phyloP scores from a whole-genome alignment of 2,888 invertebrate species.

The Melitaea athalia region DNA sequence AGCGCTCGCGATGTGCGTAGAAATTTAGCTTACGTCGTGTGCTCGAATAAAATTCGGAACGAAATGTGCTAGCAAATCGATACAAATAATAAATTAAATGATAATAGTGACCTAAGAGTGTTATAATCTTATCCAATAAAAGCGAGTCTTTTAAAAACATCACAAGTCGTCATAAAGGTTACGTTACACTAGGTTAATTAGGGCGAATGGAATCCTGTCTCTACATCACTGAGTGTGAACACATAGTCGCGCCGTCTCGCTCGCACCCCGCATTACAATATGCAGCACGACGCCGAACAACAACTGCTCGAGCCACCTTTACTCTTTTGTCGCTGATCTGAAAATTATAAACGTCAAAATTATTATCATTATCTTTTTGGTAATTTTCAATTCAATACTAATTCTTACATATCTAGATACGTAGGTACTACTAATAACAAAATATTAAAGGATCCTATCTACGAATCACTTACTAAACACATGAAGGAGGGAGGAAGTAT shows the following conservation, averaged over 20 bases:
- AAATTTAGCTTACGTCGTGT: constrained; percentile 32
- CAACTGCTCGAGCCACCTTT: constrained; percentile 97
- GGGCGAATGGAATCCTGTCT: constrained; percentile 58
- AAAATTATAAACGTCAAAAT: constrained; percentile 61
- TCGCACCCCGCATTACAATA: constrained; percentile 87
- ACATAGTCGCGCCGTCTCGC: constrained; percentile 59
- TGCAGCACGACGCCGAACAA: constrained; percentile 96
- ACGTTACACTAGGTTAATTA: constrained; percentile 41
- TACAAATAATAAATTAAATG: constrained; percentile 30
- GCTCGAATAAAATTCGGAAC: constrained; percentile 26
- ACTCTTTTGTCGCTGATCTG: constrained; percentile 97
- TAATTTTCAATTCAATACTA: not conserved
- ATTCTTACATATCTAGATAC: not conserved
- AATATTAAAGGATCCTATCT: constrained; percentile 5
- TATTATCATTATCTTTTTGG: constrained; percentile 17
- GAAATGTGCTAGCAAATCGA: constrained; percentile 37
- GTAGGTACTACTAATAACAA: not conserved
- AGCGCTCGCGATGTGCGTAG: constrained; percentile 57
- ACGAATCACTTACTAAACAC: constrained; percentile 43
- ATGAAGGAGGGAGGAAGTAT: constrained; percentile 50
- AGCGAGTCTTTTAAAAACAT: constrained; percentile 62
- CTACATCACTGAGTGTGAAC: constrained; percentile 68
- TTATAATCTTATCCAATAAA: constrained; percentile 25
- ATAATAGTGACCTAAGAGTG: constrained; percentile 30
- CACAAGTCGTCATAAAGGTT: constrained; percentile 50